Evolutionary conservation across 2,888 invertebrate species (phyloP), one percentile per base, ranked within the genome.

Genomic region (Mythimna ferrago): DNA sequence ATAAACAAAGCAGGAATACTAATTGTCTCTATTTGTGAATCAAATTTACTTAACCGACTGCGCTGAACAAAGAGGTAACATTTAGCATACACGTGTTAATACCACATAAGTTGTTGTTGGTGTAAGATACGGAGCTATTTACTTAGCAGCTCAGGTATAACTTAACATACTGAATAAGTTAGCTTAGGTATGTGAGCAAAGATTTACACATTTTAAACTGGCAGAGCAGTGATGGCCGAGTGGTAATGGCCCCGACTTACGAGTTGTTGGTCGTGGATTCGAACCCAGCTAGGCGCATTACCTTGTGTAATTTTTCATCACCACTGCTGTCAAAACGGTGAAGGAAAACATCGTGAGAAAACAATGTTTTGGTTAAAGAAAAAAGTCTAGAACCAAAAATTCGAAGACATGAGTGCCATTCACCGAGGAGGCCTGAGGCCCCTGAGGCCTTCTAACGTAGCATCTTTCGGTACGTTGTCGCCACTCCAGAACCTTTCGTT

Each of bases 21-120:
- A 66, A 76, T 66, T 26, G n/a, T 16, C 6, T 26, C 0, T 26
- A 44, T 67, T 73, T 76, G 51, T 6, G 35, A 44, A 73, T 67
- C 58, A 26, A 57, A 66, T 73, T 10, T 21, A 51, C 73, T 71
- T 51, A 51, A 9, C 58, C 21, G 21, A 44, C 61, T 61, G 48
- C 48, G 21, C 69, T 61, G 11, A 32, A 54, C 76, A 71, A 62
- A 71, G 81, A 66, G 66, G 56, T 64, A 58, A 44, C 44, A 14
- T 4, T 63, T 72, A 58, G 26, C 48, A 38, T 61, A 58, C 78
- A 78, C 80, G 82, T 70, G 78, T 10, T 26, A 78, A 57, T 19
- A n/a, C 19, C 10, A 38, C 26, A 51, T 66, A 64, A 21, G 4
- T 3, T 35, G 57, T 44, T 41, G 54, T 66, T 57, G 11, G 32